These are phyloP conservation scores for Ganaspis sp. DNA, from an alignment of 1,140 invertebrate genomes.

Conservation along the genomic window DNA sequence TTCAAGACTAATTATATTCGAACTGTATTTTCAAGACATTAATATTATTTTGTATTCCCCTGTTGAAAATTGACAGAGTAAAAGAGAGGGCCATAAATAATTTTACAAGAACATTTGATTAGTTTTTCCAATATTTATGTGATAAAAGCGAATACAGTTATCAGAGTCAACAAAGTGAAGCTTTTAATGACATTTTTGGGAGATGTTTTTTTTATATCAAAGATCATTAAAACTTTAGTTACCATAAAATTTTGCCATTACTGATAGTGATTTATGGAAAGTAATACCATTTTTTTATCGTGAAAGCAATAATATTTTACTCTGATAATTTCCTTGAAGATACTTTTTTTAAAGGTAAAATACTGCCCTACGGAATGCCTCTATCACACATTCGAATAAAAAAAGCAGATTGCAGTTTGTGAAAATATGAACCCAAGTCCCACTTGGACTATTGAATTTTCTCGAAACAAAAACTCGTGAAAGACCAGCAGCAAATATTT, in stretches of 20 bases:
- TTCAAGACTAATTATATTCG: constrained; percentile 18
- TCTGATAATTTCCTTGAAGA: background rate
- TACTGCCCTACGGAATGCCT: background rate
- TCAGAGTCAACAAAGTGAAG: background rate
- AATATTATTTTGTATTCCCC: background rate
- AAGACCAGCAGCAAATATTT: background rate
- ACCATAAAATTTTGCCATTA: background rate
- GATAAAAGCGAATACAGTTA: background rate
- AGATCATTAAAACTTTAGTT: background rate
- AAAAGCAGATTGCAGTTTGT: background rate
- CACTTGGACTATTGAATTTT: constrained; percentile 3
- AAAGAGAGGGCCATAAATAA: background rate
- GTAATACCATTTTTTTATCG: background rate
- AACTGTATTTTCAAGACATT: background rate
- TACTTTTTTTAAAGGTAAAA: background rate
- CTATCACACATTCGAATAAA: background rate
- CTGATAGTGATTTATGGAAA: background rate
- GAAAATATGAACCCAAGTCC: background rate
- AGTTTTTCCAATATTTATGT: background rate
- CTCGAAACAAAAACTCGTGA: background rate
- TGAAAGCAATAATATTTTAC: background rate
- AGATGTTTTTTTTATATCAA: background rate
- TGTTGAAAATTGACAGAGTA: no score
- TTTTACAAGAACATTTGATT: background rate
- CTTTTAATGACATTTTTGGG: background rate